Evolutionary conservation across 2,797 vertebrate genomes (phyloP).

Genomic region (Gadopsis bispinosus): DNA sequence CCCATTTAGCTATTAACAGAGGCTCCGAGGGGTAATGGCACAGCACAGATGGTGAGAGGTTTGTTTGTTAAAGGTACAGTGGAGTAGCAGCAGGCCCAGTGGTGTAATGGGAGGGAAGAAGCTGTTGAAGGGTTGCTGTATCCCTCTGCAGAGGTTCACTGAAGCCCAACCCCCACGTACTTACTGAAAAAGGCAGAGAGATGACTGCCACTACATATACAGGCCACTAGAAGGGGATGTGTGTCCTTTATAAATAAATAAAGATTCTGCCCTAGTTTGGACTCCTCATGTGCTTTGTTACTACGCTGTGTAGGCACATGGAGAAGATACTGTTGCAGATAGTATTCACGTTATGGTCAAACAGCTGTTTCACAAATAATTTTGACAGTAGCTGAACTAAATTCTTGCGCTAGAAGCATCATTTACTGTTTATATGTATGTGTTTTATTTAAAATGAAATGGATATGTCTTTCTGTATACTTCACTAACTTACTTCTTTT

Average conservation of each 20-base stretch:
- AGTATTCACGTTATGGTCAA: neutral
- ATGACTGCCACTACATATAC: slow-evolving; percentile 71
- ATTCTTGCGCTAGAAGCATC: neutral
- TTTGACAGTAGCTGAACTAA: neutral
- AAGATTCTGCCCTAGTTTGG: slow-evolving; percentile 74
- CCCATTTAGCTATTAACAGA: slow-evolving; percentile 72
- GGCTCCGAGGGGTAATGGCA: slow-evolving; percentile 74
- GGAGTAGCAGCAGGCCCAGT: slow-evolving; percentile 29
- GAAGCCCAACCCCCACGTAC: slow-evolving; percentile 53
- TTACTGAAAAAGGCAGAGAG: slow-evolving; percentile 60
- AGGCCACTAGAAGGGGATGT: slow-evolving; percentile 82
- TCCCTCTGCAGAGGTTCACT: slow-evolving; percentile 59
- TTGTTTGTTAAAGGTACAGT: slow-evolving; percentile 61
- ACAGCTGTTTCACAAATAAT: neutral
- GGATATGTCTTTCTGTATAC: neutral
- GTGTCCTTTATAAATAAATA: slow-evolving; percentile 81
- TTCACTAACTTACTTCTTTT: neutral
- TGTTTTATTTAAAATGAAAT: neutral
- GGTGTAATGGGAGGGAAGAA: slow-evolving; percentile 51
- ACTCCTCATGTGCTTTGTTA: slow-evolving; percentile 47
- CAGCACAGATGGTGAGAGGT: slow-evolving; percentile 76
- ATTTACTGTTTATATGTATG: neutral
- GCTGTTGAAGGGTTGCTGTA: slow-evolving; percentile 38
- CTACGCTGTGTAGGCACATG: slow-evolving; percentile 17
- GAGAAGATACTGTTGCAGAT: slow-evolving; percentile 12